These are phyloP conservation scores for Cheumatopsyche charites DNA, from an alignment of 1,140 invertebrate species.

Conservation along the genomic window DNA sequence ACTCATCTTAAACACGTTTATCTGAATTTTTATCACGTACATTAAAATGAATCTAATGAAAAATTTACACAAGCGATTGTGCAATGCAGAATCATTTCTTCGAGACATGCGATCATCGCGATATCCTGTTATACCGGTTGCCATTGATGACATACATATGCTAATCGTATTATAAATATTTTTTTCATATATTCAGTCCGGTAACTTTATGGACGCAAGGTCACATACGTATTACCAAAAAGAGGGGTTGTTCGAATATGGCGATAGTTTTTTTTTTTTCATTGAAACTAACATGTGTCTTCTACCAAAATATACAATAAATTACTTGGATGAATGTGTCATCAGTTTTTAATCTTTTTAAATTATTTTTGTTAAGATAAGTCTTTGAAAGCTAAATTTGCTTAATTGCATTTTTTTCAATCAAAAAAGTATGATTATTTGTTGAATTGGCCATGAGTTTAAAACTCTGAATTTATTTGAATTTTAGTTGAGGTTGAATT, in stretches of 20 bases:
- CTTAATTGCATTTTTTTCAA: too few species aligned
- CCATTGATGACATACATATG: not conserved
- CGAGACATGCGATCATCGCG: not conserved
- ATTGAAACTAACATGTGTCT: not conserved
- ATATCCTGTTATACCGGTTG: slow-evolving; percentile 20
- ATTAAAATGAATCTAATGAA: too few species aligned
- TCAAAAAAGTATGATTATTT: too few species aligned
- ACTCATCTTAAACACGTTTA: too few species aligned
- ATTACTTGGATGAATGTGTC: not conserved
- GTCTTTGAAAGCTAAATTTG: too few species aligned
- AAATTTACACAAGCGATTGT: too few species aligned
- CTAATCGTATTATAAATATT: not conserved
- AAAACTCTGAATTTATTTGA: too few species aligned
- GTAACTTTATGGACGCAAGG: slow-evolving; percentile 15
- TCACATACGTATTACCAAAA: not conserved
- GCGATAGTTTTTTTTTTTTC: not conserved
- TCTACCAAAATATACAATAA: not conserved
- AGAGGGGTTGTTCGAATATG: not conserved
- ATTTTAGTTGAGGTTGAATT: too few species aligned
- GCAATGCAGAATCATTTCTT: not conserved
- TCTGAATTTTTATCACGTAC: too few species aligned
- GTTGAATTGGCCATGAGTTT: too few species aligned
- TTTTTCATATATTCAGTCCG: not conserved
- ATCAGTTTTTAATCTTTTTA: too few species aligned
- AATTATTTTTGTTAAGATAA: too few species aligned